Conservation (phyloP, 2,113 vertebrate species). For the Chloebia gouldiae region DNA sequence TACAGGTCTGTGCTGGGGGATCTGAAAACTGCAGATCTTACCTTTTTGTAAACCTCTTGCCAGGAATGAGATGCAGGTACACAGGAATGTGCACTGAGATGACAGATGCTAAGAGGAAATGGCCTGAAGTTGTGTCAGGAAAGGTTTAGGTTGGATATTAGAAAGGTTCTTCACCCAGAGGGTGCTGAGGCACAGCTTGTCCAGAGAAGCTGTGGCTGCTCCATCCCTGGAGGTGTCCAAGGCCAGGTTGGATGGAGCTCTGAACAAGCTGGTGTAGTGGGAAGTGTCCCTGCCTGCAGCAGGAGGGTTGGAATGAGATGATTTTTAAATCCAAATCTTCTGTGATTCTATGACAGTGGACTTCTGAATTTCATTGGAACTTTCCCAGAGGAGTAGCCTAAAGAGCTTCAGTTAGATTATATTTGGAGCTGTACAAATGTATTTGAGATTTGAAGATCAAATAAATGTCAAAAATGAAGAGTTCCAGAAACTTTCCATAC, state of each 20-base stretch:
- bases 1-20: not conserved
- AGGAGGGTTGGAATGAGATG: not conserved
- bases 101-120: not conserved
- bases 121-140: not conserved
- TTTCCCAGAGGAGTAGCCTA: not conserved
- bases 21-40: not conserved
- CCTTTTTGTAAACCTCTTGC: not conserved
- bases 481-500: not conserved
- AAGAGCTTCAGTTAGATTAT: not conserved
- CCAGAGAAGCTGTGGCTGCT: not conserved
- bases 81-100: fast-evolving
- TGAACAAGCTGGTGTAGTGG: not conserved
- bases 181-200: not conserved
- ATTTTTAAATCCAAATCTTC: not conserved
- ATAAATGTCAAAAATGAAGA: not conserved
- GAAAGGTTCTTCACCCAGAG: not conserved
- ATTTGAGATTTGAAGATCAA: not conserved
- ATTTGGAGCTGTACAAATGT: not conserved
- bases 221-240: not conserved
- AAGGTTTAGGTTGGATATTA: not conserved
- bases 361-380: not conserved
- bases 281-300: not conserved
- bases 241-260: not conserved
- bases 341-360: not conserved
- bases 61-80: not conserved